These are phyloP conservation scores for Epinephelus cyanopodus DNA, from an alignment of 2,113 vertebrate genomes.

Conservation along the genomic window DNA sequence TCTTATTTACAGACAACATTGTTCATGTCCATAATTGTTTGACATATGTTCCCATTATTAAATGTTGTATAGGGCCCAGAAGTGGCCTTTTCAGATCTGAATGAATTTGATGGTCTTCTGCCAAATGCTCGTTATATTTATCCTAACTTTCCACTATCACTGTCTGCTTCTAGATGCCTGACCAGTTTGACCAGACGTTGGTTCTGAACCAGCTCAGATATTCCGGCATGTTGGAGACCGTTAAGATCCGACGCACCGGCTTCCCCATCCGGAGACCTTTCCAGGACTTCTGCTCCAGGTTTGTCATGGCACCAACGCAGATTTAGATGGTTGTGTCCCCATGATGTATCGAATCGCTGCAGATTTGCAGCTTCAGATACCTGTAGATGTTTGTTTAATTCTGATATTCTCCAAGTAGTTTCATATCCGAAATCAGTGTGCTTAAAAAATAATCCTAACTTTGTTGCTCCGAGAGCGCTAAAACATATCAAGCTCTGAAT, in stretches of 20 bases:
- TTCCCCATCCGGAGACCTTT: conserved; percentile 93
- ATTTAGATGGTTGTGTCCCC: neutral
- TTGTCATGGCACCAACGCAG: neutral
- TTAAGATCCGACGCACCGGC: conserved; percentile 93
- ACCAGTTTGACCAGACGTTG: conserved; percentile 94
- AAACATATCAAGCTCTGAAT: no score
- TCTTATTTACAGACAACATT: neutral
- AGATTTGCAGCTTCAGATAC: neutral
- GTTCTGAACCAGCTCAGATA: conserved; percentile 98
- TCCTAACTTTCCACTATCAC: neutral
- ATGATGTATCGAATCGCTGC: neutral
- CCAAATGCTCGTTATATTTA: neutral
- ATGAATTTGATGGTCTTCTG: neutral
- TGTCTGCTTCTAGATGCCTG: conserved; percentile 83
- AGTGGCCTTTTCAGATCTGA: neutral
- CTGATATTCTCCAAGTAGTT: no score
- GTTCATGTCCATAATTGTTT: neutral
- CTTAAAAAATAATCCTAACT: neutral
- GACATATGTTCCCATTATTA: neutral
- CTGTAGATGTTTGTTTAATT: neutral
- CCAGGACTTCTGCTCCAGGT: conserved; percentile 94
- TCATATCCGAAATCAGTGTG: neutral
- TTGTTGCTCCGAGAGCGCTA: no score
- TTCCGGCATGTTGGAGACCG: conserved; percentile 97
- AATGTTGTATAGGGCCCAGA: neutral